phyloP scores from a whole-genome alignment of 2,797 vertebrate genomes.

The Allochrocebus solatus region DNA sequence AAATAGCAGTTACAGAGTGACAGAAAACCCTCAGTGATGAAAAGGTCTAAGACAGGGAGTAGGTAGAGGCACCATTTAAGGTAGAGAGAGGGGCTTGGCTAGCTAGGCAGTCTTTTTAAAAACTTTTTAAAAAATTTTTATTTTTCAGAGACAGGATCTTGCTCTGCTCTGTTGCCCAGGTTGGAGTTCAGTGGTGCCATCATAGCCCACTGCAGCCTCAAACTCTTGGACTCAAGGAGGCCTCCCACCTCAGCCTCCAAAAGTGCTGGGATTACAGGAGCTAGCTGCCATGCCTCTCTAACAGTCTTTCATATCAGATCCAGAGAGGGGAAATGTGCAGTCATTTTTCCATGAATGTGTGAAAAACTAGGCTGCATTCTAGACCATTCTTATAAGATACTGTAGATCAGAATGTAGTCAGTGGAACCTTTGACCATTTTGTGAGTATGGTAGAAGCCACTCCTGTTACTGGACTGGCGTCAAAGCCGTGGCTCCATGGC shows the following conservation, averaged over 20 bases:
- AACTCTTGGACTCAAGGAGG: neutral
- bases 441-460: neutral
- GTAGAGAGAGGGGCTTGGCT: neutral
- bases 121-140: neutral
- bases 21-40: neutral
- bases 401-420: neutral
- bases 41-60: neutral
- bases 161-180: neutral
- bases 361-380: neutral
- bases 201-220: neutral
- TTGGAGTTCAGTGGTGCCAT: neutral
- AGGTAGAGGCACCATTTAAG: neutral
- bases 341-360: neutral
- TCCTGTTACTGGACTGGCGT: accelerated
- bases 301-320: neutral
- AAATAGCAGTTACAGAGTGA: neutral
- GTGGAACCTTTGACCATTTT: neutral
- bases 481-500: accelerated
- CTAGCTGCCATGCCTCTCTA: neutral
- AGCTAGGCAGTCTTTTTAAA: neutral
- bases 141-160: neutral
- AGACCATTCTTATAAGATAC: neutral
- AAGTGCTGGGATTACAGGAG: neutral
- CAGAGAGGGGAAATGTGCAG: neutral
- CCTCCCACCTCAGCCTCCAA: neutral